Evolutionary conservation across 2,797 vertebrate genomes (phyloP).

Genomic region (Acanthornis magna): DNA sequence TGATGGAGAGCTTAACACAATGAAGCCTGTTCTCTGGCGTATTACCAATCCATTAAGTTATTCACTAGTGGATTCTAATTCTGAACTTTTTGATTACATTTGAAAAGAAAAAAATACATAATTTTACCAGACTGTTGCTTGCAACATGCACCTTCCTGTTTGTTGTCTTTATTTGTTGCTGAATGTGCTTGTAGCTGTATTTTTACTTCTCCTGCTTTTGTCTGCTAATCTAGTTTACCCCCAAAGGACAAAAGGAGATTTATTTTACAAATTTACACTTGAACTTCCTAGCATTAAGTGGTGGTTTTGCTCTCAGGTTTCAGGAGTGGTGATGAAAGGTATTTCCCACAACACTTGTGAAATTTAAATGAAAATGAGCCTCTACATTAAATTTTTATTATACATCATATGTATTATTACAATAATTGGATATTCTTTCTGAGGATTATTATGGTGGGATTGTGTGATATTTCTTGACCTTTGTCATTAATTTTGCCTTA

Average conservation of each 20-base stretch:
- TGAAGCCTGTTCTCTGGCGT: neutral
- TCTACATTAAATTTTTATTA: neutral
- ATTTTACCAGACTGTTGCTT: neutral
- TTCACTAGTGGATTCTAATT: neutral
- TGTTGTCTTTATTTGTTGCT: neutral
- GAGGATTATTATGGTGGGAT: neutral
- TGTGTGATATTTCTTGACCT: neutral
- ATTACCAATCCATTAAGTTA: neutral
- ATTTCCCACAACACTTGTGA: neutral
- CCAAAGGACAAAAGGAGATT: conserved; percentile 15
- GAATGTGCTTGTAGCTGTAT: neutral
- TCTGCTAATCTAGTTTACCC: neutral
- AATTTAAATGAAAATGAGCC: neutral
- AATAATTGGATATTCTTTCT: neutral
- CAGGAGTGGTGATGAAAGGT: neutral
- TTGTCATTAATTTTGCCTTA: neutral
- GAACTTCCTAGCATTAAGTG: conserved; percentile 6
- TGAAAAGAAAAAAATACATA: neutral
- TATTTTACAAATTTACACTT: conserved; percentile 32
- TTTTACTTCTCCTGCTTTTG: conserved; percentile 13
- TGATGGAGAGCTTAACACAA: neutral
- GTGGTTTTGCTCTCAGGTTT: neutral
- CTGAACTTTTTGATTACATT: neutral
- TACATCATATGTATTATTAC: neutral
- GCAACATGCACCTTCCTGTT: neutral